phyloP scores from a whole-genome alignment of 2,888 invertebrate species.

The Philonicus albiceps region DNA sequence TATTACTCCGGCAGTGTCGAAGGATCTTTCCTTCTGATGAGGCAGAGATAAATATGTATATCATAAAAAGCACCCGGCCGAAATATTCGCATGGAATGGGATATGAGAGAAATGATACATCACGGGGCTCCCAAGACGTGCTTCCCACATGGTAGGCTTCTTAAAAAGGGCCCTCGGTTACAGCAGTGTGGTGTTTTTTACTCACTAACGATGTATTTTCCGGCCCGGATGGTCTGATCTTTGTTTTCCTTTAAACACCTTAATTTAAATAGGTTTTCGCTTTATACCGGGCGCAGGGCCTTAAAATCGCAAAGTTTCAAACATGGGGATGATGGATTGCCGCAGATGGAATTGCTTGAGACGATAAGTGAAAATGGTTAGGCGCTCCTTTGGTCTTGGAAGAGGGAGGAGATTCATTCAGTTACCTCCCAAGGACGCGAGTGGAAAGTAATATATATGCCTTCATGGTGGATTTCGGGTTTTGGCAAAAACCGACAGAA shows the following conservation, averaged over 20 bases:
- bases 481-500: not conserved
- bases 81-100: not conserved
- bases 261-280: conserved; percentile 14
- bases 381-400: not conserved
- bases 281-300: not conserved
- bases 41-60: not conserved
- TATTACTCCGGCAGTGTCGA: not conserved
- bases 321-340: not conserved
- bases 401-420: not conserved
- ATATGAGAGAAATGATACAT: conserved; percentile 1
- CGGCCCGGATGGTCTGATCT: not conserved
- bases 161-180: not conserved
- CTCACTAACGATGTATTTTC: not conserved
- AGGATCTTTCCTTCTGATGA: not conserved
- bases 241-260: not conserved
- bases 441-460: not conserved
- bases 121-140: not conserved
- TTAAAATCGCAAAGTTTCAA: not conserved
- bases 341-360: not conserved
- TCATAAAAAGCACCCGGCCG: not conserved
- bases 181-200: not conserved
- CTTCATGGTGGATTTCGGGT: not conserved
- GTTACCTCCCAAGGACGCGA: not conserved
- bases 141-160: not conserved
- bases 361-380: not conserved